Base-by-base conservation (phyloP, 2,888 invertebrate genomes). In the Mayetiola destructor region DNA sequence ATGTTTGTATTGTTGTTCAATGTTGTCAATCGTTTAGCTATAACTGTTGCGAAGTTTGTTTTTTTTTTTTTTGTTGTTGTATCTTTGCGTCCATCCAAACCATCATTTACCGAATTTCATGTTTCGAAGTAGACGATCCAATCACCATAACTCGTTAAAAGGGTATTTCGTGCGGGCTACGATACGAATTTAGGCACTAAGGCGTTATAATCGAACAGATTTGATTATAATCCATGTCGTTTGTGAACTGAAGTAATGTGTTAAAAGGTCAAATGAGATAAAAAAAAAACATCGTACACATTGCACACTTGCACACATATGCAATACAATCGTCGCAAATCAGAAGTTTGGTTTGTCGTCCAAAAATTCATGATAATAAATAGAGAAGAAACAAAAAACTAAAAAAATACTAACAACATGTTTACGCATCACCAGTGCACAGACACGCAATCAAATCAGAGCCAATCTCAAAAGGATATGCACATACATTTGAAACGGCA, bases 61-160 rank as follows among this genome's bases (percentile, higher is more conserved):
- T n/a, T n/a, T n/a, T n/a, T n/a, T n/a, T n/a, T n/a, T n/a, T n/a
- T n/a, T n/a, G n/a, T n/a, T n/a, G n/a, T n/a, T n/a, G n/a, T n/a
- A n/a, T n/a, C n/a, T n/a, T n/a, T n/a, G n/a, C n/a, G n/a, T n/a
- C 48, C 32, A 48, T 48, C 48, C 27, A 12, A 16, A 48, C 27
- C 48, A 23, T n/a, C 27, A 27, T 23, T 48, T 48, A 48, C 27
- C 48, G 27, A 27, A 23, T 27, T 37, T 14, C 3, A n/a, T n/a
- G n/a, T n/a, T n/a, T n/a, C n/a, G n/a, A n/a, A n/a, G n/a, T n/a
- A n/a, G 48, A 48, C 8, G 12, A 27, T 48, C 48, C 48, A 48
- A 48, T 48, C 48, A 48, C 27, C 27, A 27, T 16, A 48, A 48
- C 48, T 48, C 48, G 48, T 48, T 48, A 48, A 48, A 48, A 48